Evolutionary conservation across 1,140 invertebrate species (phyloP).

Genomic region (Aleiodes sp.): DNA sequence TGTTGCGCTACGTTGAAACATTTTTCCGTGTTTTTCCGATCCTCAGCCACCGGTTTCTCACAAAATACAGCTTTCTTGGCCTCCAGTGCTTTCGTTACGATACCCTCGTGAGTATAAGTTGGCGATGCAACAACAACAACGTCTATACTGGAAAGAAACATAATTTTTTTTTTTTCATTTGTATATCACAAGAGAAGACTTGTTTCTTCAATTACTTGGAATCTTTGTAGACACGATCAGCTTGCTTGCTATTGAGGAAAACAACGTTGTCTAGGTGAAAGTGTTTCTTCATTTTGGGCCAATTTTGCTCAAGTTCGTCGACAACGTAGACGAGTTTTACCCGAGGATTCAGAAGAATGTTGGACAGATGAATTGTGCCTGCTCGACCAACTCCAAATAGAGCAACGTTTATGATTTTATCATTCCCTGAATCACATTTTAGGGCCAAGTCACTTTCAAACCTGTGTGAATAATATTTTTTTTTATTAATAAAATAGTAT

Average conservation of each 20-base stretch:
- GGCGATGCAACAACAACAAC: conserved; percentile 71
- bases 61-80: conserved; percentile 75
- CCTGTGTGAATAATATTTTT: conserved; percentile 35
- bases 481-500: background rate
- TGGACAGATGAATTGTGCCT: conserved; percentile 71
- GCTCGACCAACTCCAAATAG: conserved; percentile 72
- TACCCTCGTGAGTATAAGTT: conserved; percentile 71
- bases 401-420: conserved; percentile 55
- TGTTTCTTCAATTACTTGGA: conserved; percentile 61
- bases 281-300: conserved; percentile 62
- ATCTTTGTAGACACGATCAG: conserved; percentile 68
- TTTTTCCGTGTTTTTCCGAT: conserved; percentile 64
- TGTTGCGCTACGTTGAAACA: conserved; percentile 72
- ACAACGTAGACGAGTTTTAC: conserved; percentile 71
- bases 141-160: conserved; percentile 61
- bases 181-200: background rate
- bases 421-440: conserved; percentile 28
- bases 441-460: conserved; percentile 43
- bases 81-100: conserved; percentile 69
- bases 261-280: conserved; percentile 65
- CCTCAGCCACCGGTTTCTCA: conserved; percentile 76
- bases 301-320: conserved; percentile 66
- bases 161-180: background rate
- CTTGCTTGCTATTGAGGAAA: conserved; percentile 67
- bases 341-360: conserved; percentile 67